Base-by-base conservation (phyloP, 2,113 vertebrate species). In the Notiomystis cincta region DNA sequence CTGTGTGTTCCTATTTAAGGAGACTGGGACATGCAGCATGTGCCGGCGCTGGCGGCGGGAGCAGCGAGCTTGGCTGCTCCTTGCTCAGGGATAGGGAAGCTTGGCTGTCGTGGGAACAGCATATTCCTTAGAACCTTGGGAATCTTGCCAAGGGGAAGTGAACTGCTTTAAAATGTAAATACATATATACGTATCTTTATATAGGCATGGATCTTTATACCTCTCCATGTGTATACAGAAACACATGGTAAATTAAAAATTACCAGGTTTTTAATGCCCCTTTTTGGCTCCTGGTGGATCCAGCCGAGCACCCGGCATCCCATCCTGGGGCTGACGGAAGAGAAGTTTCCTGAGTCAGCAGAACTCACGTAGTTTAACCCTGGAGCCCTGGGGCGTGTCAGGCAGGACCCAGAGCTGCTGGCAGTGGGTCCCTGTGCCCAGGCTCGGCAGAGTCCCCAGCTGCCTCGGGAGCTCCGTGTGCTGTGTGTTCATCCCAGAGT, bases 381-480 rank as follows among this genome's bases (percentile, higher is more conserved):
- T 5, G 14, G 1, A 56, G 33, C 80, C 28, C 44, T 3, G 30
- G 2, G 15, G 4, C 15, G 3, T 6, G 18, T 13, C 23, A 11
- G 77, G 51, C 18, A 37, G 18, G 23, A 19, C 44, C 47, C 50
- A 15, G 60, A 57, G 28, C 44, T 28, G 54, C 15, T 17, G 53
- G 9, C 3, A 6, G 15, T 0, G 15, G 57, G 37, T 38, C 37
- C 37, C 66, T 2, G 10, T 23, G n/a, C 35, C 61, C 13, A 0
- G 30, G 54, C 40, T 56, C 61, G 37, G 72, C 9, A 0, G n/a
- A 21, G 30, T 2, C 56, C 47, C 37, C 3, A 2, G 8, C 53
- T n/a, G 47, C 12, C 1, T 45, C 6, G 14, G 23, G 12, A 37
- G 37, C 8, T n/a, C 57, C 7, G 0, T 65, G 14, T 18, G 70